Conservation (phyloP, 2,113 vertebrate species). For the Anser cygnoides region DNA sequence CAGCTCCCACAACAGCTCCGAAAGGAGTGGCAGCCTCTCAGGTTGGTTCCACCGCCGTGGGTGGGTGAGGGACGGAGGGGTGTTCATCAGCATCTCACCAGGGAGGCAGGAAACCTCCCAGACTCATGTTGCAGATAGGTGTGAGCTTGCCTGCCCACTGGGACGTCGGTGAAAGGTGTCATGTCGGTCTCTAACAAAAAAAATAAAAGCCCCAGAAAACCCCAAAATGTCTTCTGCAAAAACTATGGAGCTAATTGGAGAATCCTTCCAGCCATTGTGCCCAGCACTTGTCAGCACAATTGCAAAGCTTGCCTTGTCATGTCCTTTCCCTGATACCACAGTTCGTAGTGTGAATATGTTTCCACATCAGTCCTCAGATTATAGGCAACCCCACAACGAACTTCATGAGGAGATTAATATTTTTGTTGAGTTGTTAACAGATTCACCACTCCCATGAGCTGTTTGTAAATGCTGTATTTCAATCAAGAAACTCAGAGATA, state of each 20-base stretch:
- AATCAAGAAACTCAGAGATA: background rate
- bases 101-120: background rate
- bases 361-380: background rate
- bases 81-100: constrained; percentile 55
- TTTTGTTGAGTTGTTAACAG: constrained; percentile 21
- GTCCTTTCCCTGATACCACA: background rate
- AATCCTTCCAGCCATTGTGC: background rate
- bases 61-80: constrained; percentile 74
- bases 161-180: background rate
- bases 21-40: constrained; percentile 99
- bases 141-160: background rate
- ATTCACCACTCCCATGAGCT: background rate
- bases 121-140: background rate
- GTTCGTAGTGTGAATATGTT: background rate
- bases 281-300: fast-evolving
- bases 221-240: background rate
- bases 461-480: background rate
- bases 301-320: background rate
- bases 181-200: background rate
- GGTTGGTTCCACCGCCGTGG: constrained; percentile 88
- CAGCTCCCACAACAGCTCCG: constrained; percentile 99
- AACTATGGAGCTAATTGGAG: background rate
- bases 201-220: background rate
- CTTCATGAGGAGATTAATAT: constrained; percentile 6
- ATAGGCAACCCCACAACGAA: background rate